Evolutionary conservation across 2,113 vertebrate genomes (phyloP).

Genomic region (Galemys pyrenaicus): DNA sequence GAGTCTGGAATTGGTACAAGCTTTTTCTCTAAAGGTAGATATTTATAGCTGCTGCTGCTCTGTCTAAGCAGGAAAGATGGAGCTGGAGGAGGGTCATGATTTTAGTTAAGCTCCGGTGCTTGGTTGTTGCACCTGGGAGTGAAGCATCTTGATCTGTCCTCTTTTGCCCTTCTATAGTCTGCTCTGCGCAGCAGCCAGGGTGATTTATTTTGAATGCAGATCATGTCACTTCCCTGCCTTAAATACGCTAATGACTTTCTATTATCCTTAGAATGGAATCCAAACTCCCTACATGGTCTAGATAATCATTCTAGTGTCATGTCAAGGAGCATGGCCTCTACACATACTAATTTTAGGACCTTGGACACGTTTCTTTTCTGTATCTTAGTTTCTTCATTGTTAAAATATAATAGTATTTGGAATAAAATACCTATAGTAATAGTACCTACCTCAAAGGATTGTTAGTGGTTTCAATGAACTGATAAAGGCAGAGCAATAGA

Average conservation of each 20-base stretch:
- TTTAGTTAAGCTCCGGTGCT: background rate
- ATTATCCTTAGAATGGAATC: background rate
- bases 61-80: background rate
- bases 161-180: background rate
- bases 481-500: background rate
- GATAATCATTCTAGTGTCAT: fast-evolving
- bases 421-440: background rate
- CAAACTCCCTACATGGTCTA: background rate
- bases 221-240: background rate
- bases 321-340: background rate
- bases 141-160: background rate
- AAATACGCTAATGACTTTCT: background rate
- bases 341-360: background rate
- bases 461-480: background rate
- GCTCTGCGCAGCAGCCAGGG: background rate
- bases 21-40: background rate
- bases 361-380: background rate
- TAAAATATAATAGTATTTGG: background rate
- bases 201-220: background rate
- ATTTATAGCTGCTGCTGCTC: background rate
- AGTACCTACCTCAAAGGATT: background rate
- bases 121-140: background rate
- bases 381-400: background rate
- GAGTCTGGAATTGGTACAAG: background rate
- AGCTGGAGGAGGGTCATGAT: background rate